phyloP scores from a whole-genome alignment of 2,797 vertebrate species.

The Cyclura pinguis region DNA sequence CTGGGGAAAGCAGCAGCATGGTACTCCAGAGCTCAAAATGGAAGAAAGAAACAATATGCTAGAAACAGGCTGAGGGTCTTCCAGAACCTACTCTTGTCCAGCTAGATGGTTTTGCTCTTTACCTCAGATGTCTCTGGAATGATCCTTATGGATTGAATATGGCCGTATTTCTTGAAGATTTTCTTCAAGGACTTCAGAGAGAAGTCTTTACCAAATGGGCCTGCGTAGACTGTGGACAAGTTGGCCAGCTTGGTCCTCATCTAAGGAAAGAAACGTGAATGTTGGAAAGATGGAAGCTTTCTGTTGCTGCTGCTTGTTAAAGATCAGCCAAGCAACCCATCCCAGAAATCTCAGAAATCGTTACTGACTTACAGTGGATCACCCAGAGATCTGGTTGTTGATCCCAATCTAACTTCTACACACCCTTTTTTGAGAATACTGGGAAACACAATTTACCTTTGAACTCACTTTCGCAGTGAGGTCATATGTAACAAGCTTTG shows the following conservation, averaged over 20 bases:
- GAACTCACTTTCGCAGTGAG: constrained; percentile 59
- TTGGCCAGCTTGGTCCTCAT: constrained; percentile 79
- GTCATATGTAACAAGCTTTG: constrained; percentile 53
- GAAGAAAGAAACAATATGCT: fast-evolving
- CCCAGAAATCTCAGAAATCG: too few relatives aligned
- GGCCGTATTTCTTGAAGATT: constrained; percentile 85
- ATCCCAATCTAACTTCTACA: neutral
- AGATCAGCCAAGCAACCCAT: neutral
- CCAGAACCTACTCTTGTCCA: too few relatives aligned
- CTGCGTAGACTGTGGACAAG: constrained; percentile 89
- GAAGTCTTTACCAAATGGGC: constrained; percentile 83
- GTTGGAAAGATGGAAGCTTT: constrained; percentile 22
- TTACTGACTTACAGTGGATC: neutral
- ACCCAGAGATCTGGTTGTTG: neutral
- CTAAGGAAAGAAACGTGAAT: constrained; percentile 75
- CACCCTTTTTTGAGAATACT: fast-evolving
- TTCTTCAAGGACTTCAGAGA: constrained; percentile 80
- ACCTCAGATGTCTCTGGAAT: constrained; percentile 82
- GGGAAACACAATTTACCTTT: constrained; percentile 63
- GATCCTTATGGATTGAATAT: constrained; percentile 80
- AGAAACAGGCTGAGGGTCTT: neutral
- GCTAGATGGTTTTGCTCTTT: constrained; percentile 13
- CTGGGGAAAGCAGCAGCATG: neutral
- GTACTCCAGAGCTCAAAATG: too few relatives aligned
- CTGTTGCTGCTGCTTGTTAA: neutral